Conservation (phyloP, 2,888 invertebrate genomes). For the Neoscelio sp. region DNA sequence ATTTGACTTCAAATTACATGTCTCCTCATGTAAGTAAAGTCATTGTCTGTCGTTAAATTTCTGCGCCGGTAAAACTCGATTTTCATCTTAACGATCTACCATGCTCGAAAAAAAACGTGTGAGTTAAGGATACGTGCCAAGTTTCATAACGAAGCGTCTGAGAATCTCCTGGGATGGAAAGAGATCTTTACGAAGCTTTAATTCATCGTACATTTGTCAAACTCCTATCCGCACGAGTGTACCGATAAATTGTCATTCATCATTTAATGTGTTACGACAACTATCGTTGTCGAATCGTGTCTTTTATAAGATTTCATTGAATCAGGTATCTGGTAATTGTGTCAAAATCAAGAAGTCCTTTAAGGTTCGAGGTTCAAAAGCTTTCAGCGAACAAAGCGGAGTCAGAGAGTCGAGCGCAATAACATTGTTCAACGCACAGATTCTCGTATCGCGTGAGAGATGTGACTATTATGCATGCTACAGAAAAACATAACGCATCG, state of each 20-base stretch:
- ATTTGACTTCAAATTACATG: conserved; percentile 2
- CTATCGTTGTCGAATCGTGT: too few relatives aligned
- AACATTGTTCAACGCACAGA: not conserved
- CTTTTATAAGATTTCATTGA: not conserved
- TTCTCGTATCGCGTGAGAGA: not conserved
- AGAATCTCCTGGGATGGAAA: conserved; percentile 32
- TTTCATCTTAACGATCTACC: conserved; percentile 66
- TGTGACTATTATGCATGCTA: too few relatives aligned
- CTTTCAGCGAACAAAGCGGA: not conserved
- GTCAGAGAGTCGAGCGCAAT: not conserved
- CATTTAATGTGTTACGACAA: too few relatives aligned
- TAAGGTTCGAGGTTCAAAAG: not conserved
- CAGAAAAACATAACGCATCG: too few relatives aligned
- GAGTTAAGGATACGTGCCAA: conserved; percentile 71
- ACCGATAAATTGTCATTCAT: too few relatives aligned
- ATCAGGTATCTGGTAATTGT: not conserved
- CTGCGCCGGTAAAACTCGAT: conserved; percentile 32
- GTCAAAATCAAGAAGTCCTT: not conserved
- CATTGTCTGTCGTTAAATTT: conserved; percentile 57
- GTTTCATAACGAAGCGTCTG: conserved; percentile 58
- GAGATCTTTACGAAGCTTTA: conserved; percentile 54
- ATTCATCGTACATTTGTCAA: conserved; percentile 25
- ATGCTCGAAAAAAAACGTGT: conserved; percentile 62
- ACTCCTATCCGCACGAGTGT: too few relatives aligned
- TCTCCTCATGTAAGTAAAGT: conserved; percentile 27